Base-by-base conservation (phyloP, 2,888 invertebrate species). In the Athalia rosae region DNA sequence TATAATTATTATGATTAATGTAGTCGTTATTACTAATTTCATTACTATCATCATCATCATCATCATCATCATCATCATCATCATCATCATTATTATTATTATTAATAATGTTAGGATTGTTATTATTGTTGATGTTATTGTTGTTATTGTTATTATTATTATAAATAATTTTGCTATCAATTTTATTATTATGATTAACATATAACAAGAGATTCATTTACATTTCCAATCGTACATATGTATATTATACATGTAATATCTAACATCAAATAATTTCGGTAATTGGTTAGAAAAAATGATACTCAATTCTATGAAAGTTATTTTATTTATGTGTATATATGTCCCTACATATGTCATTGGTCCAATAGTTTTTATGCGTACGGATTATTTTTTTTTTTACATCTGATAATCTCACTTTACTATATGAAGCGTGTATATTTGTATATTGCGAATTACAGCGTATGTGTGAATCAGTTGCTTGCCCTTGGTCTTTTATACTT, bases 281-380 rank as follows among this genome's bases (percentile, higher is more conserved):
- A 58, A 41, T 71, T n/a, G 9, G 9, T 41, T 50, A 56, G 8
- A 58, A n/a, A 71, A 71, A 58, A 62, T 56, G 11, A 58, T 76
- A 50, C 47, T 77, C 59, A 59, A 81, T 78, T 78, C 47, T 58
- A 41, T 76, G 76, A 63, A 67, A 15, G 13, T 48, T 66, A 59
- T 62, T 66, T 13, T 56, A 76, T 50, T 66, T 56, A 61, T 63
- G 13, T 73, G 63, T 43, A 62, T 28, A 73, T 56, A 77, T 67
- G 15, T 78, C 73, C 78, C 47, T 79, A 82, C 28, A 69, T 80
- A 81, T 53, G 79, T 81, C 69, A 83, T 84, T 84, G 84, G 84
- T 84, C 84, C 84, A 74, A 83, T 79, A 47, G 11, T 77, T 13
- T 77, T 73, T 28, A 28, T 28, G 63, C 77, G 69, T 64, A 15